Conservation (phyloP, 2,113 vertebrate genomes). For the Trematocara unimaculatum region DNA sequence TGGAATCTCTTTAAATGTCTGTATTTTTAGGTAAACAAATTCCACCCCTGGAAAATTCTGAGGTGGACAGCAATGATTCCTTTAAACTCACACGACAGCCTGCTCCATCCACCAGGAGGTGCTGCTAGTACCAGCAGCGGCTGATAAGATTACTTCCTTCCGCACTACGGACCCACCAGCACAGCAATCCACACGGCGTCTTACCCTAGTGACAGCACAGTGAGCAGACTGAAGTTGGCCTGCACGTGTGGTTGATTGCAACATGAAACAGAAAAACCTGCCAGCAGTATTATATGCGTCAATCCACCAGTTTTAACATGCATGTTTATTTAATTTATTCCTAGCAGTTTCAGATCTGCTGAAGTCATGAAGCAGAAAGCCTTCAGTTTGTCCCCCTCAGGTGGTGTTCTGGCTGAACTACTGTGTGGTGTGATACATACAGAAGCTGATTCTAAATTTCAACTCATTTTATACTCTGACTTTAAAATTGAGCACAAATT, state of each 20-base stretch:
- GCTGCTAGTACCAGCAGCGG: slow-evolving; percentile 79
- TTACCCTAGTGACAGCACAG: neutral
- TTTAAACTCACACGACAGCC: slow-evolving; percentile 82
- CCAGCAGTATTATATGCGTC: neutral
- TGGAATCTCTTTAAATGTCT: neutral
- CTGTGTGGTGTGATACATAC: neutral
- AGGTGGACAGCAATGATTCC: slow-evolving; percentile 82
- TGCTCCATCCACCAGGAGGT: slow-evolving; percentile 71
- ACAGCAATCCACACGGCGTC: neutral
- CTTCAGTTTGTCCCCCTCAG: slow-evolving; percentile 36
- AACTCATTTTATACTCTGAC: neutral
- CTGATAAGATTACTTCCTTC: neutral
- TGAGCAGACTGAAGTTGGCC: slow-evolving; percentile 21
- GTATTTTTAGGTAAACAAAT: slow-evolving; percentile 85
- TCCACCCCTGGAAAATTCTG: slow-evolving; percentile 86
- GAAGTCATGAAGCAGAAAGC: neutral
- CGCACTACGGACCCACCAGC: neutral
- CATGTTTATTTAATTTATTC: neutral
- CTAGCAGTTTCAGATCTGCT: neutral
- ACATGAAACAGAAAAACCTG: neutral
- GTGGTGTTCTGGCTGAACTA: slow-evolving; percentile 27
- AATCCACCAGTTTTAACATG: neutral
- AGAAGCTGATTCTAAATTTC: neutral
- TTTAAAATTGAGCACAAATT: neutral
- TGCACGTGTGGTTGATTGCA: neutral